A percentile compares a stretch with the other conserved stretches of the same genome.
Evolutionary conservation across 2,113 vertebrate genomes (phyloP).

Genomic region (Calypte anna): DNA sequence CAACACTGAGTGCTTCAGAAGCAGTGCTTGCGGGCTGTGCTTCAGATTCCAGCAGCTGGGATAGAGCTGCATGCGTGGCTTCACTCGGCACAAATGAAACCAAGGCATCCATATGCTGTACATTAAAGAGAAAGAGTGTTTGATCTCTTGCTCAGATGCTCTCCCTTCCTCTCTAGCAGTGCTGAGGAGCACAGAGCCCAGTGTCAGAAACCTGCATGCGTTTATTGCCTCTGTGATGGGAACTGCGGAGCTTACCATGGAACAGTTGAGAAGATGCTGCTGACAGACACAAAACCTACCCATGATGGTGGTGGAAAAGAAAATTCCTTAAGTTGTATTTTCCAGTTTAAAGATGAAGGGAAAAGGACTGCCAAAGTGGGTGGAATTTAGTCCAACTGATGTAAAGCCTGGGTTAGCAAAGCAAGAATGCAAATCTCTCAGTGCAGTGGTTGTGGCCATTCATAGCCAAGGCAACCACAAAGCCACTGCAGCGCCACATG

Average conservation of each 20-base stretch:
- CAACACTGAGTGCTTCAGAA: background rate
- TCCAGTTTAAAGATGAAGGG: background rate
- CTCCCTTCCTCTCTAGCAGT: background rate
- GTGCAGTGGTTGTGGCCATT: background rate
- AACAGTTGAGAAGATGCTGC: conserved; percentile 1
- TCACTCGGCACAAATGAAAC: conserved; percentile 15
- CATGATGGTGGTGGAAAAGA: background rate
- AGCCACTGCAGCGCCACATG: background rate
- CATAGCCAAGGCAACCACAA: rapidly evolving
- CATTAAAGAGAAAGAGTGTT: conserved; percentile 23
- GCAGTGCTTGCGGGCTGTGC: background rate
- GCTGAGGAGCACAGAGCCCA: background rate
- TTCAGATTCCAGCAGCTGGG: background rate
- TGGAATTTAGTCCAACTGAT: background rate
- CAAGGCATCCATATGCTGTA: conserved; percentile 36
- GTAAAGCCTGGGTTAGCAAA: background rate
- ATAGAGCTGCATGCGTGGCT: background rate
- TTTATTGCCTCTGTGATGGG: background rate
- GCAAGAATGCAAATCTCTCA: background rate
- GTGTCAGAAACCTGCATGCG: background rate
- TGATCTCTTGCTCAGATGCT: conserved; percentile 35
- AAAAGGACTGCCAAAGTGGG: background rate
- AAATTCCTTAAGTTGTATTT: background rate
- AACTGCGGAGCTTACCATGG: background rate
- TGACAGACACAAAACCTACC: conserved; percentile 1